Evolutionary conservation across 2,113 vertebrate genomes (phyloP), one percentile per base, ranked within the genome.

Genomic region (Megalops atlanticus): DNA sequence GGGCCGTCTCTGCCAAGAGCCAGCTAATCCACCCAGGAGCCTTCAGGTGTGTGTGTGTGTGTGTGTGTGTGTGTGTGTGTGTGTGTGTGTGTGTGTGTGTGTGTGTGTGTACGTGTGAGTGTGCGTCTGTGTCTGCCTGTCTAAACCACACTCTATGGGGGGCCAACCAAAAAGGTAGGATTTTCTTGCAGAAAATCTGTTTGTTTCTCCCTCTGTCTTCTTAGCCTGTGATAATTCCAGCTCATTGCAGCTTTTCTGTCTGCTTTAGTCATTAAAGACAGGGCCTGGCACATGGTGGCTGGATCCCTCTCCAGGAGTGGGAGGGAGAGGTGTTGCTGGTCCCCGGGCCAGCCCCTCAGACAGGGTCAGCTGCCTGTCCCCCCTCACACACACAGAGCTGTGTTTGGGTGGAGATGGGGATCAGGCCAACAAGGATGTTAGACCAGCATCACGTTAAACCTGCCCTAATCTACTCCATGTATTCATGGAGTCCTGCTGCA

Each of bases 261-360:
- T 95, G 93, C 92, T 90, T 92, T 90, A 91, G 91, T 94, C 92
- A 94, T 95, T 94, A 95, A 88, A 86, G 86, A 49, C 24, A 24
- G n/a, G 47, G 12, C 12, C 18, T 15, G 47, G 12, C 12, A 83
- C 38, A 70, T 64, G 35, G 76, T 45, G 33, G 35, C 77, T 71
- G 64, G 54, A 49, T 14, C 39, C 76, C 36, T 70, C 72, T 75
- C 73, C 79, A 85, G 79, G 72, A 74, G 74, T 79, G 52, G 43
- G 69, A 54, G 83, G 73, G 40, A 38, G 64, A 76, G 47, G 49
- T 35, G 47, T 8, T 5, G 33, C 0, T 77, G 76, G 11, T 35
- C 35, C n/a, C 40, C 4, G 1, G n/a, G 58, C 74, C 39, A 36
- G 18, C 64, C 31, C 52, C 52, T n/a, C 52, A 58, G 52, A 18